A percentile compares a stretch with the other conserved stretches of the same genome.
These are phyloP conservation scores for Heliothis peltigera DNA, from an alignment of 2,888 invertebrate genomes.

Conservation along the genomic window DNA sequence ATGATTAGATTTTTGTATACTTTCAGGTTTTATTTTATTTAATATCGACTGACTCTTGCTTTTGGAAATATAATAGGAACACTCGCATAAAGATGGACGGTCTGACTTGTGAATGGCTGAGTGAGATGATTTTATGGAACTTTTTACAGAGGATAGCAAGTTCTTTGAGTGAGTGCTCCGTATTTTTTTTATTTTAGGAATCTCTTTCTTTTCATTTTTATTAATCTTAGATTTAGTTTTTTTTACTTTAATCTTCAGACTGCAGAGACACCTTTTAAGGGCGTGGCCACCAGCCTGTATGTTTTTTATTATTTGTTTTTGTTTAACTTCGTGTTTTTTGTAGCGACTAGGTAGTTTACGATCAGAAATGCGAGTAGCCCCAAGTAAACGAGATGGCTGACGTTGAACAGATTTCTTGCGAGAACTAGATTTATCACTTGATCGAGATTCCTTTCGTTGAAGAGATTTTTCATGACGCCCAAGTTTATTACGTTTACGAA, in stretches of 20 bases:
- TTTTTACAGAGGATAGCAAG: conserved; percentile 4
- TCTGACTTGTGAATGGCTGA: not conserved
- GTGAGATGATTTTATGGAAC: conserved; percentile 3
- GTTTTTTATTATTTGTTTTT: conserved; percentile 5
- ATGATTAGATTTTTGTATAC: not conserved
- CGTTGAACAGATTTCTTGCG: no score
- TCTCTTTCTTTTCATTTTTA: conserved; percentile 10
- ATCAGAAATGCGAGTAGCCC: no score
- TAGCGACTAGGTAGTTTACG: no score
- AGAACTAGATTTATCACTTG: no score
- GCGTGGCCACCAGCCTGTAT: conserved; percentile 27
- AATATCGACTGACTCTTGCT: not conserved
- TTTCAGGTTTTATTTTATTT: conserved; percentile 11
- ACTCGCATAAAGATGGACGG: conserved; percentile 4
- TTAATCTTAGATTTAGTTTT: conserved; percentile 27
- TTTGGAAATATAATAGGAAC: conserved; percentile 4
- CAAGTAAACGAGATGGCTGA: no score
- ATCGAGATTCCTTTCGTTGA: not conserved
- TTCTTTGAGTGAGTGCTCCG: conserved; percentile 7
- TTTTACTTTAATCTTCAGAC: conserved; percentile 61
- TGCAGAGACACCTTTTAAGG: conserved; percentile 64
- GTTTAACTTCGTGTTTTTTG: not conserved
- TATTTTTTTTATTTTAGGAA: not conserved
- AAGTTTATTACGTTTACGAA: not conserved
- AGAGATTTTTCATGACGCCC: not conserved